Percentiles rank a stretch among this genome's conserved stretches.
These are phyloP conservation scores for Cryptomyrus ogoouensis DNA, from an alignment of 2,113 vertebrate species.

Conservation along the genomic window DNA sequence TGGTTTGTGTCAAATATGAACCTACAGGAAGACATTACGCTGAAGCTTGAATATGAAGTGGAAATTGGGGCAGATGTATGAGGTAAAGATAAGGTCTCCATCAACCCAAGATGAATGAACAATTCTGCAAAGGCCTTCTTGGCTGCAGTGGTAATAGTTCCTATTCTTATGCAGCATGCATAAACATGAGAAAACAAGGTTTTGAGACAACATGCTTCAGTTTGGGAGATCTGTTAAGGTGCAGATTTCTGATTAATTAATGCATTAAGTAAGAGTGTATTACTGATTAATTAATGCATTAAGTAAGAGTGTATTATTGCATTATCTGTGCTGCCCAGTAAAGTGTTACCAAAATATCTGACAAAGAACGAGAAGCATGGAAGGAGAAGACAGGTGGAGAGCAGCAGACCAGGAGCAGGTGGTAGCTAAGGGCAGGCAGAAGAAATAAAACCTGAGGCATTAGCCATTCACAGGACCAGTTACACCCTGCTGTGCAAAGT, in stretches of 20 bases:
- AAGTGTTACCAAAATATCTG: background rate
- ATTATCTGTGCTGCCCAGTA: background rate
- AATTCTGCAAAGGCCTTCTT: background rate
- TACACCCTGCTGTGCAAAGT: background rate
- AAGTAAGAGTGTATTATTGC: background rate
- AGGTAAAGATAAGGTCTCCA: background rate
- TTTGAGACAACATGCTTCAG: background rate
- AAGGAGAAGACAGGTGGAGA: background rate
- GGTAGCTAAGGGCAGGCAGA: background rate
- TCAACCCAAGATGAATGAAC: background rate
- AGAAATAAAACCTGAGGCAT: background rate
- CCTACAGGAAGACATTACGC: background rate
- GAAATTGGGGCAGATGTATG: background rate
- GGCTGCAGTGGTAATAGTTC: background rate
- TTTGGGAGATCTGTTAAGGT: background rate
- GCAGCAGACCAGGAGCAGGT: background rate
- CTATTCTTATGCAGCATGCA: background rate
- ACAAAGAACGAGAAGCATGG: background rate
- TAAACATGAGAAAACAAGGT: background rate
- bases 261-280: background rate
- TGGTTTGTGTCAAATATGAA: background rate
- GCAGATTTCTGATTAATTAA: background rate
- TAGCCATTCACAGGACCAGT: too few species aligned
- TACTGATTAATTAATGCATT: background rate
- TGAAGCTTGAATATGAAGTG: background rate